Evolutionary conservation across 2,888 invertebrate species (phyloP), one percentile per base, ranked within the genome.

Genomic region (Axea sp.): DNA sequence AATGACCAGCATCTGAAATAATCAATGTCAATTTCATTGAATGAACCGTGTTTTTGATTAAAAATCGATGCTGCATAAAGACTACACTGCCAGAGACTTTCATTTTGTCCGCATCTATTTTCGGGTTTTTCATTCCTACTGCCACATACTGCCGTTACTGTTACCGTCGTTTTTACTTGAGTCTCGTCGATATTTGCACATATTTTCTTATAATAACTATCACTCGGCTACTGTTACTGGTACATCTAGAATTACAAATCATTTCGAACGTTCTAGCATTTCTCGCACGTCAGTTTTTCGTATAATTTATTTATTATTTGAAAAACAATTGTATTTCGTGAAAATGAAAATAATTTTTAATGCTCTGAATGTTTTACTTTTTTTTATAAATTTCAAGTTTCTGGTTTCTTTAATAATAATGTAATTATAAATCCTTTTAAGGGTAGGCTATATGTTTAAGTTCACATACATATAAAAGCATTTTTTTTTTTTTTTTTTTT

Each of bases 161-260:
- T 68, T 68, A 73, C 64, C 37, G 43, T 53, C 62, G 45, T 62
- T 62, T 41, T 43, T 74, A 53, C 30, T 51, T 47, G 41, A 69
- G 65, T 71, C 65, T 65, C 74, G 60, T 59, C 55, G 65, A 75
- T 64, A 68, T 59, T 65, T 60, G 60, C 71, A 71, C 65, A 43
- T 62, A 73, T 67, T 43, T 51, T 59, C 53, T 35, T 24, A 26
- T 43, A 24, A 24, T 60, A 47, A 67, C 53, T 65, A 60, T 60
- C 28, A 33, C 55, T 71, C 55, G 55, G 60, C 49, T 60, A 69
- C 62, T 71, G 33, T 67, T 71, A 67, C 64, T 59, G 41, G 15
- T 45, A 26, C 57, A 74, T 49, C 60, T 67, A 75, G 49, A 35
- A 37, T 75, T 75, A 71, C 62, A 62, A 55, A 41, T 39, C 22